Base-by-base conservation (phyloP, 2,797 vertebrate species). In the Pogonophryne albipinna region DNA sequence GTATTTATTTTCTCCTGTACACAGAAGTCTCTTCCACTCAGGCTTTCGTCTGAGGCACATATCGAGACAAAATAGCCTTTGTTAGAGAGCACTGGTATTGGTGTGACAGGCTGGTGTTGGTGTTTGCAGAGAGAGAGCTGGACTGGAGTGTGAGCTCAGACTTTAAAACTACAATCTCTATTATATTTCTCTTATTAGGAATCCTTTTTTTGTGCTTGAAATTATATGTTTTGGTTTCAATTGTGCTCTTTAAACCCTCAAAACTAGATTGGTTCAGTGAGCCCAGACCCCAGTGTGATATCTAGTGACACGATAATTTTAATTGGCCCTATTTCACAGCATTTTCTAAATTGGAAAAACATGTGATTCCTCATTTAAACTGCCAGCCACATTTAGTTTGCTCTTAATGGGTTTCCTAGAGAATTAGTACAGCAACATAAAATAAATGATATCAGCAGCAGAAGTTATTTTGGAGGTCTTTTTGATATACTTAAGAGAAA, bases 11-110 rank as follows among this genome's bases (percentile, higher is more conserved):
- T 52, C 55, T 69, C 27, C 15, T 17, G 23, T 16, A 31, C n/a
- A 34, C 19, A 57, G 31, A 67, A 46, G 4, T 23, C 46, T 59
- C n/a, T 4, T 63, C 44, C 59, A 17, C 27, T 50, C 34, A 31
- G 44, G 49, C 56, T 38, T 47, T 27, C 3, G 6, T 57, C 31
- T 50, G 69, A 13, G 49, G 14, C 68, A 31, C 42, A 11, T 7
- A 10, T 16, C 8, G 8, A 59, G 57, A 90, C 82, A 83, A 6
- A 79, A 67, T 23, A n/a, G 74, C 34, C 70, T 82, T 88, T 85
- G 80, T 90, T 69, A 11, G 59, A 20, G n/a, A 19, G 45, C 14
- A 0, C 47, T 69, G 76, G 41, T 62, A 13, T 66, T 61, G 64
- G 57, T 69, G 66, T 55, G 50, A 71, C 76, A 74, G 61, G 64